Conservation (phyloP, 2,888 invertebrate species). For the Tolmerus cingulatus region DNA sequence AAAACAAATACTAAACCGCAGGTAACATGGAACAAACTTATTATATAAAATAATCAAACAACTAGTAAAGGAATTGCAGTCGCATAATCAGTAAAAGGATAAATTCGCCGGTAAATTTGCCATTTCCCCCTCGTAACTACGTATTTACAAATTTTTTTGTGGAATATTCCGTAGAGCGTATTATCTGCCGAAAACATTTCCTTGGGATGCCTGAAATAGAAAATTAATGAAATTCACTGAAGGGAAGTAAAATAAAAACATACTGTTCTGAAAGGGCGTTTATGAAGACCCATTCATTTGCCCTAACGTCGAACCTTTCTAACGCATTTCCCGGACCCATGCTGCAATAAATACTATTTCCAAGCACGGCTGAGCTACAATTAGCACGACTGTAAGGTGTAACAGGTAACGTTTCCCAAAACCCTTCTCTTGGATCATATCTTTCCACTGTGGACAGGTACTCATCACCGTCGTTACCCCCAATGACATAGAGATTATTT, state of each 20-base stretch:
- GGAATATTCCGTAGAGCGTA: conserved; percentile 47
- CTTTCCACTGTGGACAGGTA: conserved; percentile 44
- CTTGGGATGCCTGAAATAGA: conserved; percentile 45
- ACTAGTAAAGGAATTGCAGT: not conserved
- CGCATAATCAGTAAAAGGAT: not conserved
- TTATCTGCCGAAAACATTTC: conserved; percentile 45
- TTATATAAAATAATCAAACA: not conserved
- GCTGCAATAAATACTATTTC: conserved; percentile 48
- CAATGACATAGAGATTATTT: conserved; percentile 46
- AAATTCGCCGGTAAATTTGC: conserved; percentile 35
- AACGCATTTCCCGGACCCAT: conserved; percentile 36
- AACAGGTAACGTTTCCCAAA: conserved; percentile 45
- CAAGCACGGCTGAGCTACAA: conserved; percentile 44
- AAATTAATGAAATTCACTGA: not conserved
- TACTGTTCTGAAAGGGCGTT: conserved; percentile 45
- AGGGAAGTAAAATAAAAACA: not conserved
- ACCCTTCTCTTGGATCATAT: conserved; percentile 46
- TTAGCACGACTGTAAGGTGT: conserved; percentile 42
- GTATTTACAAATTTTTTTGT: conserved; percentile 46
- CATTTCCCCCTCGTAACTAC: conserved; percentile 44
- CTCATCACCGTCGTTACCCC: conserved; percentile 44
- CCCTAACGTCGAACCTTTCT: conserved; percentile 48
- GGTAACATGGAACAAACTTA: not conserved
- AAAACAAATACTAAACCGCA: not conserved
- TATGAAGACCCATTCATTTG: conserved; percentile 49